Evolutionary conservation across 1,140 invertebrate genomes (phyloP).

Genomic region (Brachionus plicatilis): DNA sequence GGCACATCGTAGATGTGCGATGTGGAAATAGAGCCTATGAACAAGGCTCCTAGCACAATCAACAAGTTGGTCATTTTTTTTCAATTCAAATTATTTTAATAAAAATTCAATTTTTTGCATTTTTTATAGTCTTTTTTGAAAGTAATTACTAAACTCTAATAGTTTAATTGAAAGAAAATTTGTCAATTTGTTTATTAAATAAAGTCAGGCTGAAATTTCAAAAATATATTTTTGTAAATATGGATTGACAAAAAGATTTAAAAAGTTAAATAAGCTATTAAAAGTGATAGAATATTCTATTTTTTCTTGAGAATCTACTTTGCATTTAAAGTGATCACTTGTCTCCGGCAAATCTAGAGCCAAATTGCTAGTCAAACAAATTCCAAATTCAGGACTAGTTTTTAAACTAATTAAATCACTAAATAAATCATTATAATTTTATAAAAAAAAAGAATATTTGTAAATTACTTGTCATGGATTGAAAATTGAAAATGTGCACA

Average conservation of each 20-base stretch:
- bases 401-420: background rate
- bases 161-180: background rate
- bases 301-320: background rate
- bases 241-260: constrained; percentile 15
- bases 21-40: background rate
- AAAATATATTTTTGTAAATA: constrained; percentile 20
- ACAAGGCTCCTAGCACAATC: background rate
- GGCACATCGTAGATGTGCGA: background rate
- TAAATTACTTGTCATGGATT: background rate
- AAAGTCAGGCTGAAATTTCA: constrained; percentile 5
- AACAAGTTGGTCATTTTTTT: background rate
- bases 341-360: background rate
- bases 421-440: background rate
- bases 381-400: background rate
- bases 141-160: background rate
- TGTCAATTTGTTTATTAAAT: constrained; percentile 1
- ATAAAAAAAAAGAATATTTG: background rate
- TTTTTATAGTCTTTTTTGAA: background rate
- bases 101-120: background rate
- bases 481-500: background rate
- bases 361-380: background rate
- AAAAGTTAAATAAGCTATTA: constrained; percentile 7
- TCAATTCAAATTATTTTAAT: background rate
- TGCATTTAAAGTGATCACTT: background rate
- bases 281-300: background rate